Evolutionary conservation across 1,140 invertebrate genomes (phyloP), one percentile per base, ranked within the genome.

Genomic region (Drosophila carrolli): DNA sequence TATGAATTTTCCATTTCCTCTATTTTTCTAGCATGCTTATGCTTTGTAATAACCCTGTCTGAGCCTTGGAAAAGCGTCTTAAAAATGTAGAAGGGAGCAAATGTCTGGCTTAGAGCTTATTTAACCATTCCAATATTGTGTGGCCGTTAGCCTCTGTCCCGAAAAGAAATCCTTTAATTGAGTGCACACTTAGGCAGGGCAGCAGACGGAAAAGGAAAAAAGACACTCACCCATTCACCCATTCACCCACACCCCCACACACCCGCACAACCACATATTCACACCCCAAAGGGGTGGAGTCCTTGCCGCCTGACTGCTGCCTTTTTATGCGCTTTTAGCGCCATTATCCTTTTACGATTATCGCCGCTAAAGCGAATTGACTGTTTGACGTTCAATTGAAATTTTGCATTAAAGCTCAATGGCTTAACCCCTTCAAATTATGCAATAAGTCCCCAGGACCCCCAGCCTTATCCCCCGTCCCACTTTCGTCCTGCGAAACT

Each of bases 361-460:
- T 89, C 84, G 81, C 73, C 66, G 84, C 84, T 81, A 89, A 89
- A 89, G 85, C 84, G 84, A 89, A 89, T 89, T 90, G 84, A 89
- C 84, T 89, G 84, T 89, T 89, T 89, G 84, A 89, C 84, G 85
- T 89, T 89, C 84, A 89, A 89, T 89, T 89, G 84, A 89, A 89
- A 89, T 89, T 89, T 89, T 89, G 84, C 84, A 89, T 89, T 89
- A 89, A 89, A 89, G 84, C 84, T 89, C 85, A 89, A 89, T 90
- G 84, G 84, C 84, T 89, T 89, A 89, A 89, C 84, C 81, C 84
- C 80, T 89, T 89, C 65, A 89, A 89, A 89, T 89, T 89, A 89
- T 89, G 84, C 84, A 89, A 89, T 89, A 89, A 46, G 63, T 43
- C 50, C 38, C 40, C 56, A n/a, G 38, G n/a, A 54, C 48, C 51